Evolutionary conservation across 2,797 vertebrate genomes (phyloP).

Genomic region (Protosalanx chinensis): DNA sequence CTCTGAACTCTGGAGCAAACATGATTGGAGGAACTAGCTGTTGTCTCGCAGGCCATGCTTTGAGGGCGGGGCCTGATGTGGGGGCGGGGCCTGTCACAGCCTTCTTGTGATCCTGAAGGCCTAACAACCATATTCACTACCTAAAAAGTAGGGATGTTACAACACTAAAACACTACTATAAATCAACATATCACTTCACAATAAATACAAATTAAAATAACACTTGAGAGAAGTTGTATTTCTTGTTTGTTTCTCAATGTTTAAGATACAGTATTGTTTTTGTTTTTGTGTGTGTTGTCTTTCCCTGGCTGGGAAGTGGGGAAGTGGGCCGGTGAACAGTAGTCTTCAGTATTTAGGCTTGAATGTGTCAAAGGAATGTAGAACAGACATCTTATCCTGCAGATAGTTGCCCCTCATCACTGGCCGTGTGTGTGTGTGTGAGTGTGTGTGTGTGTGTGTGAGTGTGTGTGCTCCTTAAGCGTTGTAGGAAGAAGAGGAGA

Average conservation of each 20-base stretch:
- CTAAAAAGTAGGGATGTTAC: constrained; percentile 18
- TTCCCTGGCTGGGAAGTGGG: no score
- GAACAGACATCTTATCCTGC: constrained; percentile 24
- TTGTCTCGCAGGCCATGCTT: constrained; percentile 17
- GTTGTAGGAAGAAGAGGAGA: constrained; percentile 93
- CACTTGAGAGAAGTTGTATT: constrained; percentile 12
- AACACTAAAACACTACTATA: constrained; percentile 34
- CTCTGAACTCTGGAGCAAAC: constrained; percentile 44
- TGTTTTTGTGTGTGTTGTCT: neutral
- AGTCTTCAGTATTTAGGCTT: constrained; percentile 27
- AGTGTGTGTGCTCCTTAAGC: constrained; percentile 64
- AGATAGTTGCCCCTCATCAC: neutral
- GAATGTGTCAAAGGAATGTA: constrained; percentile 52
- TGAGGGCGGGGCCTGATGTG: constrained; percentile 3
- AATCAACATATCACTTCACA: constrained; percentile 31
- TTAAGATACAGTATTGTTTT: constrained; percentile 24
- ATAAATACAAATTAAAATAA: constrained; percentile 58
- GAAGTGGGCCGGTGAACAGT: no score
- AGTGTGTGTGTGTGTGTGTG: neutral
- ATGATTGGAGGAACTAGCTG: constrained; percentile 39
- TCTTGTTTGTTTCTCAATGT: constrained; percentile 8
- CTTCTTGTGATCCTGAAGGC: constrained; percentile 17
- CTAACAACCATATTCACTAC: constrained; percentile 24
- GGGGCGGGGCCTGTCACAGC: neutral
- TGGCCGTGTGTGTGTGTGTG: neutral